Percentiles rank a stretch among this genome's conserved stretches.
Evolutionary conservation across 2,888 invertebrate genomes (phyloP).

Genomic region (Allacma fusca): DNA sequence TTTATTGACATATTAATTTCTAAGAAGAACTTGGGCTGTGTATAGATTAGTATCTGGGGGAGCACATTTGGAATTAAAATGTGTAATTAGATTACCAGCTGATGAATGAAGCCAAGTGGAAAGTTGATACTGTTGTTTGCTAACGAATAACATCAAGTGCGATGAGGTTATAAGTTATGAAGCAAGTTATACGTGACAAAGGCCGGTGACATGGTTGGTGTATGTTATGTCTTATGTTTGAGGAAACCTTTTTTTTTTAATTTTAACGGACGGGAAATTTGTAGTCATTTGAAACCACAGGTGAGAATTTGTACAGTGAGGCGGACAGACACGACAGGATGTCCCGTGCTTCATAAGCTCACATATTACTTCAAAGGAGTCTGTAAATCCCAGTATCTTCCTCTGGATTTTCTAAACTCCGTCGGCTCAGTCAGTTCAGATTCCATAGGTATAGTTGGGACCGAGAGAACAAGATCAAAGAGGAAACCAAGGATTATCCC

Average conservation of each 20-base stretch:
- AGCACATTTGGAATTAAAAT: neutral
- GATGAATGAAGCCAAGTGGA: constrained; percentile 12
- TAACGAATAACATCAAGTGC: neutral
- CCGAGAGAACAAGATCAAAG: constrained; percentile 24
- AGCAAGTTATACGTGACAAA: neutral
- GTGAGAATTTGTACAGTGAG: constrained; percentile 24
- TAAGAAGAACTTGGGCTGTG: neutral
- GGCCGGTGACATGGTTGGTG: neutral
- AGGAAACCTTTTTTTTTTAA: neutral
- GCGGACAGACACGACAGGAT: constrained; percentile 26
- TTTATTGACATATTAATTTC: neutral
- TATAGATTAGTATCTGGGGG: neutral
- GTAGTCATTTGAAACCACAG: constrained; percentile 31
- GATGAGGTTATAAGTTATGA: neutral
- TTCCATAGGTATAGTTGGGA: neutral
- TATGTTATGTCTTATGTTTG: neutral
- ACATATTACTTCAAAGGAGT: constrained; percentile 8
- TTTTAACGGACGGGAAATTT: neutral
- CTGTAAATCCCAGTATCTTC: constrained; percentile 1
- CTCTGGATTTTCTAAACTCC: neutral
- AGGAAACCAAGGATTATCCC: constrained; percentile 31
- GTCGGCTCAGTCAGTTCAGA: neutral
- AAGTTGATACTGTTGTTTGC: constrained; percentile 16
- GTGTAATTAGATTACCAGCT: neutral
- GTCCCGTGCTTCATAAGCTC: constrained; percentile 26